Conservation (phyloP, 2,797 vertebrate genomes). For the Fratercula arctica region DNA sequence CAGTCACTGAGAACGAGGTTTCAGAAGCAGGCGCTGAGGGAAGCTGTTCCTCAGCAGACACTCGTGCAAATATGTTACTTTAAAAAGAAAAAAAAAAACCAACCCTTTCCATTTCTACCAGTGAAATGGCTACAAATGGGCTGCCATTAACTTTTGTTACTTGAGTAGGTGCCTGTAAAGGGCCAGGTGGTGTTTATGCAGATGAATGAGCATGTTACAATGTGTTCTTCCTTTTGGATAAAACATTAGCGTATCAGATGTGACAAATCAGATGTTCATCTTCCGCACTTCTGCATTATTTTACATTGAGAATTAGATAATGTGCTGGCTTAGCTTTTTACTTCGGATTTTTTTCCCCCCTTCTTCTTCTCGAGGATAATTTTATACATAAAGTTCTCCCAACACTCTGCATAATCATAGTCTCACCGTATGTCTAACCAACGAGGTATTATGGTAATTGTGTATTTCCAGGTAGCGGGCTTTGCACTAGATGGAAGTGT, state of each 20-base stretch:
- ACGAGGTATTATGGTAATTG: conserved; percentile 71
- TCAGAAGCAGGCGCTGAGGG: not conserved
- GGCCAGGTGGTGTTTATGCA: conserved; percentile 99
- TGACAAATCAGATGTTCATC: conserved; percentile 99
- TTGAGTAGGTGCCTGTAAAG: conserved; percentile 91
- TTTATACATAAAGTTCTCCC: conserved; percentile 75
- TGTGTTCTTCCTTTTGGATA: conserved; percentile 99
- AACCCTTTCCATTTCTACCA: conserved; percentile 66
- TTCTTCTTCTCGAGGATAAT: conserved; percentile 68
- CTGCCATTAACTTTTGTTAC: conserved; percentile 87
- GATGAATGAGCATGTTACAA: conserved; percentile 99
- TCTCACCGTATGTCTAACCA: conserved; percentile 69
- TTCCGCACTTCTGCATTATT: conserved; percentile 88
- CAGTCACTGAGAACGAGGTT: not conserved
- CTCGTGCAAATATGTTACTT: conserved; percentile 62
- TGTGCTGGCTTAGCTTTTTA: conserved; percentile 81
- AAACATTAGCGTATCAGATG: conserved; percentile 99
- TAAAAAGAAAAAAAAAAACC: conserved; percentile 18
- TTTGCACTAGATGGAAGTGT: conserved; percentile 35
- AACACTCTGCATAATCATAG: conserved; percentile 72
- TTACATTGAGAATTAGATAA: conserved; percentile 86
- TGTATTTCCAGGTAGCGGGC: conserved; percentile 35
- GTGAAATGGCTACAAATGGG: conserved; percentile 76
- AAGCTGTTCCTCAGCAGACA: conserved; percentile 35
- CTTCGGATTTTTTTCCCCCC: not conserved